Evolutionary conservation across 2,113 vertebrate genomes (phyloP).

Genomic region (Bucco capensis): DNA sequence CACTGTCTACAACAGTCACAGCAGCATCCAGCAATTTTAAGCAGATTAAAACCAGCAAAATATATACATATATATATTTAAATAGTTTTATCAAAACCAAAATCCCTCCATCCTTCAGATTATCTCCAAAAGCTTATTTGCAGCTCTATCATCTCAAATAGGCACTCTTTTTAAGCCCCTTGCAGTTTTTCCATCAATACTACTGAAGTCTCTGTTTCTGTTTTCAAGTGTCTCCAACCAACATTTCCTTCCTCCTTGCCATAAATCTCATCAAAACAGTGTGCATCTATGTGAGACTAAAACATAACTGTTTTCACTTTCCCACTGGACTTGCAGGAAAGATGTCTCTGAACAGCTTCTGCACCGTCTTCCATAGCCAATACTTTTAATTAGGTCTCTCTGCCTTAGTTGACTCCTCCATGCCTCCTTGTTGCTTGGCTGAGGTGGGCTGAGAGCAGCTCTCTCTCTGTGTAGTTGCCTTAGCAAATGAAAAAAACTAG

Average conservation of each 20-base stretch:
- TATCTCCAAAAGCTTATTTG: neutral
- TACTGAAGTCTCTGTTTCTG: neutral
- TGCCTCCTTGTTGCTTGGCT: neutral
- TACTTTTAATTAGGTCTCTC: slow-evolving; percentile 14
- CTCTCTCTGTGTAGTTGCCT: neutral
- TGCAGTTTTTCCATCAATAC: neutral
- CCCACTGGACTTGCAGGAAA: neutral
- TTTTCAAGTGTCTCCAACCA: neutral
- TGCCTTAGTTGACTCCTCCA: neutral
- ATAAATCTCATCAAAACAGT: neutral
- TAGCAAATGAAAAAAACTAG: neutral
- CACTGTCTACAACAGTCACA: neutral
- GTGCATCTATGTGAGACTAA: neutral
- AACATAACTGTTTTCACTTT: neutral
- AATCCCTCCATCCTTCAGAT: neutral
- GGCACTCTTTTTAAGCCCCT: neutral
- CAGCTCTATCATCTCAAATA: neutral
- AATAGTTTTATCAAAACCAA: neutral
- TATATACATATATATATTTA: neutral
- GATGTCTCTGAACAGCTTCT: neutral
- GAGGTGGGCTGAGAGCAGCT: neutral
- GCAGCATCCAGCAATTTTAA: neutral
- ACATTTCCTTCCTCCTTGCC: neutral
- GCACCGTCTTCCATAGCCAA: neutral
- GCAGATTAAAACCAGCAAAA: neutral